phyloP scores from a whole-genome alignment of 1,140 invertebrate species.

The Meloidogyne floridensis region DNA sequence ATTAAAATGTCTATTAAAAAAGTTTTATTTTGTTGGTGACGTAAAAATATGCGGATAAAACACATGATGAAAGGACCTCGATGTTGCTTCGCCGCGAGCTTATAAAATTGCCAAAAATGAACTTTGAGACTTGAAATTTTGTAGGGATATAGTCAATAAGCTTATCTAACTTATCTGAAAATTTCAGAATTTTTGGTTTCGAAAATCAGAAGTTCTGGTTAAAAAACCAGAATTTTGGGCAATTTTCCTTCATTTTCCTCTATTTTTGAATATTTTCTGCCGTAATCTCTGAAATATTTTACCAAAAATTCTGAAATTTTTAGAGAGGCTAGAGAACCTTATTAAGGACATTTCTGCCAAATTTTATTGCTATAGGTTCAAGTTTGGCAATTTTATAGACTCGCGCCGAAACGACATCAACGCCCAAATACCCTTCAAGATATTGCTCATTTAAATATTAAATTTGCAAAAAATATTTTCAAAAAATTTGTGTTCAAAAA shows the following conservation, averaged over 20 bases:
- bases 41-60: slow-evolving; percentile 2
- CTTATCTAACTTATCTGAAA: neutral
- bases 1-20: neutral
- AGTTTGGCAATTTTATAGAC: neutral
- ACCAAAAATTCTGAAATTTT: slow-evolving; percentile 1
- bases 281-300: neutral
- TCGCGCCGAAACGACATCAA: neutral
- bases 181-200: neutral
- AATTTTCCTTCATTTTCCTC: too few species aligned
- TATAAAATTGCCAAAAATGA: neutral
- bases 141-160: neutral
- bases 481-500: too few species aligned
- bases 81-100: neutral
- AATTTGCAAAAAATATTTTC: too few species aligned
- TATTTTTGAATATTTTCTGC: neutral
- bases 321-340: neutral
- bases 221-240: neutral
- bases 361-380: neutral
- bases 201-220: neutral
- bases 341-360: neutral
- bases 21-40: neutral
- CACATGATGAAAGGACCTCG: neutral
- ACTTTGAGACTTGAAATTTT: neutral
- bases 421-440: too few species aligned
- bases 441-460: too few species aligned